Base-by-base conservation (phyloP, 2,888 invertebrate species). In the Baronia brevicornis region DNA sequence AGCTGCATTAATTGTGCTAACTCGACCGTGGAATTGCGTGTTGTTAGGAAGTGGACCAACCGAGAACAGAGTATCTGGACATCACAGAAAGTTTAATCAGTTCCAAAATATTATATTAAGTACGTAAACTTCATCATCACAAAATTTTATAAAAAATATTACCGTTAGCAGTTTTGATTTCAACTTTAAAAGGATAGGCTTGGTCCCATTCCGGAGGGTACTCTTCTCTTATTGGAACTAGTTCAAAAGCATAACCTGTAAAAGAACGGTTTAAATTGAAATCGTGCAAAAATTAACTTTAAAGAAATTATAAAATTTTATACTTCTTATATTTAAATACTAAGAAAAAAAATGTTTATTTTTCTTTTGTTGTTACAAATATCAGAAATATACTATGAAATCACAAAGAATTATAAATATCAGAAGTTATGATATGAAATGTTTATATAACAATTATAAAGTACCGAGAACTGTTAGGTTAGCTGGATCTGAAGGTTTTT, bases 181-280 rank as follows among this genome's bases (percentile, higher is more conserved):
- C 51, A n/a, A 65, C 46, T 4, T 46, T 39, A 22, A 64, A 57
- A 24, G 54, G 51, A 1, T 42, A 30, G 5, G 63, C 64, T 2
- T 44, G 45, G 8, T 72, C 51, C 80, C 80, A 82, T 41, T 77
- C 71, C 1, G 68, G 56, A 2, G 48, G 52, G 23, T 60, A 70
- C n/a, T 54, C 61, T 8, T 54, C 46, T 26, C 46, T 42, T 5
- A 50, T 52, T n/a, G 57, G 60, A 10, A 69, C 62, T 2, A 77
- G 39, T 40, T 71, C 60, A 41, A 82, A 74, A 2, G 60, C 50
- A 33, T 63, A 82, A 10, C 71, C 80, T 82, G 65, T 12, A 68
- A 67, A 25, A 18, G 24, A 37, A 15, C 8, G 4, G 11, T n/a
- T n/a, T 12, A 12, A 10, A 11, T 7, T 9, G 6, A 10, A 11